phyloP scores from a whole-genome alignment of 23 tunicate species.

The Halocynthia roretzi region DNA sequence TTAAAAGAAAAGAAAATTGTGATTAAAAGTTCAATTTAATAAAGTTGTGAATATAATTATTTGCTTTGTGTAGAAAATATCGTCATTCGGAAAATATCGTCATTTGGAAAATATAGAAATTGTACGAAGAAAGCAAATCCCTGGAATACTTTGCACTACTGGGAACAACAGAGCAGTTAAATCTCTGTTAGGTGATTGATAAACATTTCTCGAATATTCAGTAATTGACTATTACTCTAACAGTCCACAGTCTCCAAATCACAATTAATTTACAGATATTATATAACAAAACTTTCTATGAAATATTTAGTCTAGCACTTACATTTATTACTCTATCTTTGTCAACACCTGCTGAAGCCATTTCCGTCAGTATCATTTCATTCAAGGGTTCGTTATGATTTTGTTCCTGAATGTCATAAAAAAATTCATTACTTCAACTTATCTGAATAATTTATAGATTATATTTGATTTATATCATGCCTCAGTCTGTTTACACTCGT shows the following conservation, averaged over 20 bases:
- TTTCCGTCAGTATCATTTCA: slow-evolving; percentile 65
- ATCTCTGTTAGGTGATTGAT: too few relatives aligned
- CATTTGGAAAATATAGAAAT: too few relatives aligned
- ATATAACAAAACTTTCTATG: not conserved
- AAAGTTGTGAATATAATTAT: too few relatives aligned
- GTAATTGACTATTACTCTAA: not conserved
- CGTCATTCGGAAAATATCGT: too few relatives aligned
- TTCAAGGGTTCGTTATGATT: slow-evolving; percentile 50
- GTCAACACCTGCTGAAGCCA: slow-evolving; percentile 75
- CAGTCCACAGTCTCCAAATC: not conserved
- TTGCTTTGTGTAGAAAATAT: too few relatives aligned
- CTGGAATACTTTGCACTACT: too few relatives aligned
- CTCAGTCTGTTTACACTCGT: slow-evolving; percentile 57
- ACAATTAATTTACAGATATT: not conserved
- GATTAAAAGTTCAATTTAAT: too few relatives aligned
- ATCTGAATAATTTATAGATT: not conserved
- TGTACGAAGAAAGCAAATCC: too few relatives aligned
- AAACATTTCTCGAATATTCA: slow-evolving; percentile 1
- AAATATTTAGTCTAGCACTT: slow-evolving; percentile 7
- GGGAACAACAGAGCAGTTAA: too few relatives aligned
- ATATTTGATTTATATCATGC: slow-evolving; percentile 21
- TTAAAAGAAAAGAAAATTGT: too few relatives aligned
- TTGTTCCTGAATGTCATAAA: slow-evolving; percentile 20
- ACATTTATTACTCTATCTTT: slow-evolving; percentile 65
- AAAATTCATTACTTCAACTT: not conserved